phyloP scores from a whole-genome alignment of 2,113 vertebrate species.

The Rhinopomastus cyanomelas region DNA sequence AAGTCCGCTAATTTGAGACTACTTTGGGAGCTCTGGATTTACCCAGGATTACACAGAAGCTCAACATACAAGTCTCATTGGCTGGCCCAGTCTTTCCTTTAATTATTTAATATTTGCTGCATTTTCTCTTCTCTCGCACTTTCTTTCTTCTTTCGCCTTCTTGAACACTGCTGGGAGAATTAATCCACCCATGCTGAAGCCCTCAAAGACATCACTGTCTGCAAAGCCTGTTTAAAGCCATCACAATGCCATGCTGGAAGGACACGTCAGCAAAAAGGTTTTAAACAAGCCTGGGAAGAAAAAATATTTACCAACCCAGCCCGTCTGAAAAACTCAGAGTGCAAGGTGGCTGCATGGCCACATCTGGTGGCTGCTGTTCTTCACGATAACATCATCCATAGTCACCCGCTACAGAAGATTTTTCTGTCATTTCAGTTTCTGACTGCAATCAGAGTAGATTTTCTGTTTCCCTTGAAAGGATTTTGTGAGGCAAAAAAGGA shows the following conservation, averaged over 20 bases:
- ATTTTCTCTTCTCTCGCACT: background rate
- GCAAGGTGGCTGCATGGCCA: background rate
- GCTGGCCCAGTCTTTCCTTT: background rate
- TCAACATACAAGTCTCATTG: background rate
- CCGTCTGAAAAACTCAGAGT: background rate
- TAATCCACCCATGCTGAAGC: background rate
- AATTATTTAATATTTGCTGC: background rate
- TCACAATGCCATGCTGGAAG: background rate
- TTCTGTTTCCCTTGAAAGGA: background rate
- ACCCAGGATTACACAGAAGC: background rate
- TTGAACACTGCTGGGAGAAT: background rate
- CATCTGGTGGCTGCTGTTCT: background rate
- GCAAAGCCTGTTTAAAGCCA: background rate
- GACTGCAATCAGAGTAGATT: background rate
- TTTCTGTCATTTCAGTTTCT: background rate
- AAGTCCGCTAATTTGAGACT: background rate
- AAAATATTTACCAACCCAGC: background rate
- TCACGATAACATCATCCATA: background rate
- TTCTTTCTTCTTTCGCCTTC: background rate
- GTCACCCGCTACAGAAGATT: background rate
- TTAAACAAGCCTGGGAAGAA: background rate
- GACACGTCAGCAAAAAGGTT: accelerated
- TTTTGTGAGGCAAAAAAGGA: background rate
- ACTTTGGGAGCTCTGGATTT: background rate
- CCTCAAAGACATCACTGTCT: background rate